Conservation (phyloP, 2,113 vertebrate genomes). For the Orycteropus afer region DNA sequence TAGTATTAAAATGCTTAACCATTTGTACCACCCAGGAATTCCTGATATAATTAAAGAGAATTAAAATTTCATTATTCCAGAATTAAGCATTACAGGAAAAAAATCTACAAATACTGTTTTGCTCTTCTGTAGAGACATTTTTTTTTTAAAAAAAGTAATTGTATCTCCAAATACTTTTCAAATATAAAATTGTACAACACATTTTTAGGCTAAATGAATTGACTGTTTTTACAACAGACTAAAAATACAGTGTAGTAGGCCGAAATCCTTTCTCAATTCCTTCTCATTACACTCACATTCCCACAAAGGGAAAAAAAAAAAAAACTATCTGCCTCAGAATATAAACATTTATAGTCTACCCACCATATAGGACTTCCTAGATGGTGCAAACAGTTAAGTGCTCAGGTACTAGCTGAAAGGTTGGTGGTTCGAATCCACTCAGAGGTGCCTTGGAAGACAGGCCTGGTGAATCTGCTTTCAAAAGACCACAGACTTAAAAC, state of each 20-base stretch:
- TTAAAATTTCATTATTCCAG: slow-evolving; percentile 25
- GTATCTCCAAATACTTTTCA: slow-evolving; percentile 16
- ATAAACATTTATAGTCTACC: not conserved
- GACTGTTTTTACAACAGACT: not conserved
- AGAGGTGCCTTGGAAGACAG: not conserved
- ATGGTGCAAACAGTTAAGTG: not conserved
- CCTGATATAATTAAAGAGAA: not conserved
- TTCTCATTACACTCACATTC: not conserved
- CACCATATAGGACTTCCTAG: not conserved
- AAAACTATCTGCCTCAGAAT: not conserved
- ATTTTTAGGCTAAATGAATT: slow-evolving; percentile 5
- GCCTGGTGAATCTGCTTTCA: not conserved
- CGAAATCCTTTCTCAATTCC: not conserved
- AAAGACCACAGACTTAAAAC: not conserved
- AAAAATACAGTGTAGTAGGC: not conserved
- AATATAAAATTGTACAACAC: not conserved
- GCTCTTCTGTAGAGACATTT: not conserved
- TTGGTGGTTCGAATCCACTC: not conserved
- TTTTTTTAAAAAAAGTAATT: not conserved
- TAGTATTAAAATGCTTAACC: not conserved
- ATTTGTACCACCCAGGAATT: not conserved
- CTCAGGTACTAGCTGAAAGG: not conserved
- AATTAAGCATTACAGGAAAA: slow-evolving; percentile 6
- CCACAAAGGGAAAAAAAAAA: slow-evolving; percentile 10
- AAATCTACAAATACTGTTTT: not conserved